Evolutionary conservation across 2,797 vertebrate species (phyloP), one percentile per base, ranked within the genome.

Genomic region (Acanthopagrus latus): DNA sequence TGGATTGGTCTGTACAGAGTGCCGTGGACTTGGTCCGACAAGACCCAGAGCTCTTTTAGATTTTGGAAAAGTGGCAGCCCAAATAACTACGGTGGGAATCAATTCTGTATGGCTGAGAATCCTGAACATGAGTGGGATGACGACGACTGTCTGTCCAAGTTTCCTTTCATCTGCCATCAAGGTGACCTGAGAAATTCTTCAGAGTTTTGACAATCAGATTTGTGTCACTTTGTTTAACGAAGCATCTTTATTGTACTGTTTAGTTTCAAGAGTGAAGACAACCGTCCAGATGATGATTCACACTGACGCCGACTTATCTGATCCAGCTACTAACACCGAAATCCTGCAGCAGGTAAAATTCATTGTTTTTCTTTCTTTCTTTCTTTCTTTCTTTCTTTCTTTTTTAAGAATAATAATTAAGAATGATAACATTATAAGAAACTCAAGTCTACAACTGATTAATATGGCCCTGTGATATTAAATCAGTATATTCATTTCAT

Each of bases 91-190:
- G 0, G 1, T 11, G 43, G 2, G 11, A 0, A 0, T 0, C 44
- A 68, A 21, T 10, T 20, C 64, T 82, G 70, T 59, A 0, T 0
- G 0, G 0, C 0, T 1, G 12, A 29, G 38, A 1, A 1, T 6
- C 0, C 0, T 3, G 0, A 0, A 11, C 21, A 59, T 41, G 0
- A 14, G 7, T 78, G 75, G 71, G 12, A 65, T 5, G 80, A 71
- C 0, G 6, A 0, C 0, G 0, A 0, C 0, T 78, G 65, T 51
- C 0, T n/a, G n/a, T n/a, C n/a, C n/a, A n/a, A n/a, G n/a, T 1
- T 0, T 2, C 10, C 18, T 18, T 64, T 57, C 21, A 18, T 74
- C 59, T 82, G 80, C 48, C 81, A 83, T 10, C n/a, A 58, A 62
- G 60, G 75, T 83, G 25, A 74, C 23, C 9, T 3, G 38, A 44